These are phyloP conservation scores for Umimayanthus kanabou DNA, from an alignment of 92 coral and sea anemone species.

Conservation along the genomic window DNA sequence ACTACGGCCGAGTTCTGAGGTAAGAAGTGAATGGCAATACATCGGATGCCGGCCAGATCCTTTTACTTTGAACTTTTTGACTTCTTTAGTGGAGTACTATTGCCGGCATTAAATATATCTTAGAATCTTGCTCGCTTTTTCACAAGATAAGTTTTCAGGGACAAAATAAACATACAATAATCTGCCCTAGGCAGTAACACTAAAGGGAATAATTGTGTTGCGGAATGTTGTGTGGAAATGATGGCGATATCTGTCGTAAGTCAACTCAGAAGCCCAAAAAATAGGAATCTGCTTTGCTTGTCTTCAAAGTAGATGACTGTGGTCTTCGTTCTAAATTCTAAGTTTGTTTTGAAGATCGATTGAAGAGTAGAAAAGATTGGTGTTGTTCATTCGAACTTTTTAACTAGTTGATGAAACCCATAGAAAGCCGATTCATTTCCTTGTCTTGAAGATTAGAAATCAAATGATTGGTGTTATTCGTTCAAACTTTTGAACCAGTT, in stretches of 20 bases:
- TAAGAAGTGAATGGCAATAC: constrained; percentile 26
- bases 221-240: neutral
- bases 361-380: no score
- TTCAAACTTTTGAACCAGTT: no score
- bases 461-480: no score
- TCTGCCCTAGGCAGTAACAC: neutral
- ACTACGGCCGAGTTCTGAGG: constrained; percentile 98
- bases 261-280: neutral
- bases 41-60: neutral
- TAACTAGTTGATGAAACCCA: no score
- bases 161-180: neutral
- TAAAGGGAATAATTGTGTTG: neutral
- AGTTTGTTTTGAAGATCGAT: no score
- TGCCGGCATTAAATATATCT: neutral
- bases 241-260: neutral
- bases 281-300: neutral
- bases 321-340: no score
- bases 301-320: no score
- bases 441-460: no score
- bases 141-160: neutral
- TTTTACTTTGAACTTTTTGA: neutral
- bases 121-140: constrained; percentile 10
- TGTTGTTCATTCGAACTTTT: no score
- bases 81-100: neutral
- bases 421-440: no score